Evolutionary conservation across 2,113 vertebrate genomes (phyloP).

Genomic region (Nothobranchius furzeri): DNA sequence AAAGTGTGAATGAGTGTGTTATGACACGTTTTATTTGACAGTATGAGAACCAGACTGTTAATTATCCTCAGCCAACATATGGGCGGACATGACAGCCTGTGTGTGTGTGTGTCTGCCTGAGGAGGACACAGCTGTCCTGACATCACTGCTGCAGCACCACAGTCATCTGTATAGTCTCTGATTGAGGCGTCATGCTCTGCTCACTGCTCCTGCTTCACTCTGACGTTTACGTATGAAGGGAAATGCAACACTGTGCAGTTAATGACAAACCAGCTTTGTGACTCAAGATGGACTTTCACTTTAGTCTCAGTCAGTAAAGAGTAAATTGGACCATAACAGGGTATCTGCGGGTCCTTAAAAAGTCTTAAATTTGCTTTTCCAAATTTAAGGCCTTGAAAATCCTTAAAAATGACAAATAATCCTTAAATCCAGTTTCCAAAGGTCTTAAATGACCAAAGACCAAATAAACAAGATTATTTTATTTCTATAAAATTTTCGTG

Average conservation of each 20-base stretch:
- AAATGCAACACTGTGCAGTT: background rate
- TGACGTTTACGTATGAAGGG: background rate
- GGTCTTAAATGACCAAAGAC: no score
- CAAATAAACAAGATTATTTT: no score
- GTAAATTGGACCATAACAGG: no score
- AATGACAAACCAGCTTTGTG: no score
- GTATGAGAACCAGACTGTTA: conserved; percentile 19
- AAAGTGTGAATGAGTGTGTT: conserved; percentile 21
- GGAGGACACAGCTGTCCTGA: background rate
- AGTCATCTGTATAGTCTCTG: background rate
- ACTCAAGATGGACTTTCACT: no score
- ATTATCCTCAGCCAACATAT: conserved; percentile 17
- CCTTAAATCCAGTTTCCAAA: no score
- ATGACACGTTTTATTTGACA: conserved; percentile 18
- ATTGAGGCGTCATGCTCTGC: background rate
- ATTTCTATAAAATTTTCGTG: no score
- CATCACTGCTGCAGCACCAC: conserved; percentile 2
- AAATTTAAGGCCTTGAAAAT: no score
- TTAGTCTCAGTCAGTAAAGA: no score
- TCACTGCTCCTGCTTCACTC: background rate
- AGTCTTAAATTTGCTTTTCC: no score
- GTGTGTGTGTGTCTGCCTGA: background rate
- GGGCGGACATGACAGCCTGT: background rate
- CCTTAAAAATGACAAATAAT: no score
- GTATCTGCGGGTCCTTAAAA: no score